Conservation (phyloP, 1,140 invertebrate species). For the Drosophila pandora region DNA sequence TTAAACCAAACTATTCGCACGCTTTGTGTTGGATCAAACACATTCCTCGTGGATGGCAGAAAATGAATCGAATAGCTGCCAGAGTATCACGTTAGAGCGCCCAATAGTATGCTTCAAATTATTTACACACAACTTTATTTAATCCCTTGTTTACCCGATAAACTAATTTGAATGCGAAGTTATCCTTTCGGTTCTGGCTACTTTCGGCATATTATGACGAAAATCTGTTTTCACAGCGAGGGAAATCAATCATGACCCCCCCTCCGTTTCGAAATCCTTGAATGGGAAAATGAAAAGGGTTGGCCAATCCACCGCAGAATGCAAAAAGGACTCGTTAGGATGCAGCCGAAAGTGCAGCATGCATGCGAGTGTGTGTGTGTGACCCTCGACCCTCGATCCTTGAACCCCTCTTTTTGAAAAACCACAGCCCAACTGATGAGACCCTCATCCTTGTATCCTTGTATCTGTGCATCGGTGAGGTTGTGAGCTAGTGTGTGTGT, state of each 20-base stretch:
- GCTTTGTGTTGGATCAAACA: slow-evolving; percentile 75
- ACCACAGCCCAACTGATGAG: slow-evolving; percentile 47
- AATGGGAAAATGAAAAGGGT: slow-evolving; percentile 20
- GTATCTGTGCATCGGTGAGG: slow-evolving; percentile 18
- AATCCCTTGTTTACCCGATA: background rate
- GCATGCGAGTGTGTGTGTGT: slow-evolving; percentile 8
- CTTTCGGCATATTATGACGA: background rate
- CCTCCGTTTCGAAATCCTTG: slow-evolving; percentile 1
- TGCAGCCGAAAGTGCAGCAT: slow-evolving; percentile 20
- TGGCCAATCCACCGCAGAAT: slow-evolving; percentile 52
- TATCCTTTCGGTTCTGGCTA: slow-evolving; percentile 8
- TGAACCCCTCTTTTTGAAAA: slow-evolving; percentile 5
- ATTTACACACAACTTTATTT: background rate
- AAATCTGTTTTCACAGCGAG: slow-evolving; percentile 39
- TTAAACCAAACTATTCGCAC: slow-evolving; percentile 67
- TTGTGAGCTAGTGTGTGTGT: slow-evolving; percentile 44
- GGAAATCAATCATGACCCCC: slow-evolving; percentile 46
- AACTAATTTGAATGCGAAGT: slow-evolving; percentile 10
- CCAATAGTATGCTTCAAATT: no score
- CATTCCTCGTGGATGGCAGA: slow-evolving; percentile 39
- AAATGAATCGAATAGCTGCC: background rate
- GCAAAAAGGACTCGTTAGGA: slow-evolving; percentile 49
- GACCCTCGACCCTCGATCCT: slow-evolving; percentile 41
- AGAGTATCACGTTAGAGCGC: background rate
- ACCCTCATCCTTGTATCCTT: slow-evolving; percentile 13